Evolutionary conservation across 2,113 vertebrate genomes (phyloP).

Genomic region (Percopsis transmontana): DNA sequence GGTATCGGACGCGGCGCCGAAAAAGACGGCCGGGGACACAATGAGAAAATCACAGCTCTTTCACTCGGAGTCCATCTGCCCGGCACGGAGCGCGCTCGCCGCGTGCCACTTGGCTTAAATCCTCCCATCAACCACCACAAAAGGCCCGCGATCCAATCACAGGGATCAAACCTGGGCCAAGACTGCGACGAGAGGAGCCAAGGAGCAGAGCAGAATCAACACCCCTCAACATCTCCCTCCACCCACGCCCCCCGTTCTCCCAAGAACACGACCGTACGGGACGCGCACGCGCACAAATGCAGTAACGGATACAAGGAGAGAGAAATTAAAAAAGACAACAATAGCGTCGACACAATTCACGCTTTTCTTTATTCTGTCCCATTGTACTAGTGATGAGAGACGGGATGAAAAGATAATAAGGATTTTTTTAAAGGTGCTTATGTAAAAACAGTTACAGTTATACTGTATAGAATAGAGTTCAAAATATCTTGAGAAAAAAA

Average conservation of each 20-base stretch:
- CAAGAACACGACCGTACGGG: slow-evolving; percentile 43
- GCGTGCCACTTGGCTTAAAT: slow-evolving; percentile 77
- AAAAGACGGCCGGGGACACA: slow-evolving; percentile 71
- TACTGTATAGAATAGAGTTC: too few species aligned
- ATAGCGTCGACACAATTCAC: too few species aligned
- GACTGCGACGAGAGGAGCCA: slow-evolving; percentile 69
- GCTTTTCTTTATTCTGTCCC: too few species aligned
- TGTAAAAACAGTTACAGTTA: too few species aligned
- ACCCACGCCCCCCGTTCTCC: slow-evolving; percentile 60
- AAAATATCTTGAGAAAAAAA: too few species aligned
- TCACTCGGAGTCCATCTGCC: slow-evolving; percentile 77
- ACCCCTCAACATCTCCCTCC: too few species aligned
- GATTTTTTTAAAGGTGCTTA: too few species aligned
- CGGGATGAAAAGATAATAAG: too few species aligned
- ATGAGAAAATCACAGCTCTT: slow-evolving; percentile 78
- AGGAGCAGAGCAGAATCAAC: slow-evolving; percentile 74
- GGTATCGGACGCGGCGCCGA: slow-evolving; percentile 9
- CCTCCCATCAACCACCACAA: slow-evolving; percentile 77
- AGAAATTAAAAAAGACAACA: background rate
- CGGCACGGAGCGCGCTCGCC: slow-evolving; percentile 69
- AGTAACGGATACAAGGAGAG: slow-evolving; percentile 19
- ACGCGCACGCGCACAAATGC: background rate
- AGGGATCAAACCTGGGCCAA: slow-evolving; percentile 73
- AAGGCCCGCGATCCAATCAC: slow-evolving; percentile 77
- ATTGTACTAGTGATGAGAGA: too few species aligned